Conservation (phyloP, 2,797 vertebrate genomes). For the Lacerta agilis region DNA sequence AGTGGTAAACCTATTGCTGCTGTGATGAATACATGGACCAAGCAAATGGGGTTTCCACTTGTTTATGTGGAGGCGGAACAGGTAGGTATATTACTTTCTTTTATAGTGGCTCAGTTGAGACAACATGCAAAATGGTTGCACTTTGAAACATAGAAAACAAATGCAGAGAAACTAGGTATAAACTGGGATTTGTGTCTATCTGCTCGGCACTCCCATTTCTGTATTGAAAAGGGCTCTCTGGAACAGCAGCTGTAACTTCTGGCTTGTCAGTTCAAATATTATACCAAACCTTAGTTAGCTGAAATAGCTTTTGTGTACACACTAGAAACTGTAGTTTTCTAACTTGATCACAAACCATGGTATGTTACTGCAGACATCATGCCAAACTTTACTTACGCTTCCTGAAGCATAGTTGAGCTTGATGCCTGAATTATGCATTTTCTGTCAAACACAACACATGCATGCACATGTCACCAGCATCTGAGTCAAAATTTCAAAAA, state of each 20-base stretch:
- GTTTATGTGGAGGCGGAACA: slow-evolving; percentile 94
- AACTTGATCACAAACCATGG: neutral
- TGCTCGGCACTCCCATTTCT: neutral
- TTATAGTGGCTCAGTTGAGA: neutral
- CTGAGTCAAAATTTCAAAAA: neutral
- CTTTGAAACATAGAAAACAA: neutral
- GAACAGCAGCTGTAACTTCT: neutral
- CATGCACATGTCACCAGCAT: neutral
- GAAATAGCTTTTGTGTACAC: neutral
- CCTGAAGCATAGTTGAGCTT: neutral
- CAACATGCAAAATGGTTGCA: neutral
- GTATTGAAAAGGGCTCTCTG: neutral
- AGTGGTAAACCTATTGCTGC: slow-evolving; percentile 96
- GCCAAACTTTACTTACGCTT: neutral
- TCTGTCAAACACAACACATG: too few species aligned
- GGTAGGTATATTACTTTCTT: slow-evolving; percentile 75
- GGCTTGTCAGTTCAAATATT: neutral
- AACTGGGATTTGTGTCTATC: too few species aligned
- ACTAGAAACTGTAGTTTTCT: neutral
- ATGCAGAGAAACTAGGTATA: too few species aligned
- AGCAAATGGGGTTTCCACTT: slow-evolving; percentile 98
- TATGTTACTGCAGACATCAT: neutral
- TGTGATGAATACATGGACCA: slow-evolving; percentile 98
- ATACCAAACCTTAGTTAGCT: neutral
- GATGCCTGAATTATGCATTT: neutral